Evolutionary conservation across 2,797 vertebrate species (phyloP).

Genomic region (Spheniscus humboldti): DNA sequence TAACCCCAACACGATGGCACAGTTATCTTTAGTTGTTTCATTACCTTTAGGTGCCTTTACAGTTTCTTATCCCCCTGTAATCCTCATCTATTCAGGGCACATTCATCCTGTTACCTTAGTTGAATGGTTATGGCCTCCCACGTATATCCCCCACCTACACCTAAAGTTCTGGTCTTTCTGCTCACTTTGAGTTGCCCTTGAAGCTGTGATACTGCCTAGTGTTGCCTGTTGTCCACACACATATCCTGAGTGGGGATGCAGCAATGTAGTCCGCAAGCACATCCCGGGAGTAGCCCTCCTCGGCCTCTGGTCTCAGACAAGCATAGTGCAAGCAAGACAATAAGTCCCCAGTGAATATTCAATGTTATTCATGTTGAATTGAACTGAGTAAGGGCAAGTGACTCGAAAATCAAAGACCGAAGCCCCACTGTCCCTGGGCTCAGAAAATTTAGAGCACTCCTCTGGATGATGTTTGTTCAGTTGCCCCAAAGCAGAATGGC

Average conservation of each 20-base stretch:
- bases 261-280: background rate
- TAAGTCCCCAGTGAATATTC: background rate
- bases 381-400: background rate
- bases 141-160: background rate
- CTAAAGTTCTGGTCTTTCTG: background rate
- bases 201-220: background rate
- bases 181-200: background rate
- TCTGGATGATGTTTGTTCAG: background rate
- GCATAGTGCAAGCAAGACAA: background rate
- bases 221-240: background rate
- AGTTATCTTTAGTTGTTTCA: background rate
- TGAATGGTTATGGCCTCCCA: background rate
- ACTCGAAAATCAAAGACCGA: background rate
- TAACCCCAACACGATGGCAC: background rate
- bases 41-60: background rate
- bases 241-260: background rate
- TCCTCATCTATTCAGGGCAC: background rate
- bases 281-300: accelerated
- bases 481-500: background rate
- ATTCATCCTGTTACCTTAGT: background rate
- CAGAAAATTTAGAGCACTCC: background rate
- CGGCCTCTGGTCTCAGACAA: background rate
- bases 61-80: background rate
- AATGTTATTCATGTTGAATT: background rate
- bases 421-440: background rate